phyloP scores from a whole-genome alignment of 2,113 vertebrate species.

The Lophochroa leadbeateri region DNA sequence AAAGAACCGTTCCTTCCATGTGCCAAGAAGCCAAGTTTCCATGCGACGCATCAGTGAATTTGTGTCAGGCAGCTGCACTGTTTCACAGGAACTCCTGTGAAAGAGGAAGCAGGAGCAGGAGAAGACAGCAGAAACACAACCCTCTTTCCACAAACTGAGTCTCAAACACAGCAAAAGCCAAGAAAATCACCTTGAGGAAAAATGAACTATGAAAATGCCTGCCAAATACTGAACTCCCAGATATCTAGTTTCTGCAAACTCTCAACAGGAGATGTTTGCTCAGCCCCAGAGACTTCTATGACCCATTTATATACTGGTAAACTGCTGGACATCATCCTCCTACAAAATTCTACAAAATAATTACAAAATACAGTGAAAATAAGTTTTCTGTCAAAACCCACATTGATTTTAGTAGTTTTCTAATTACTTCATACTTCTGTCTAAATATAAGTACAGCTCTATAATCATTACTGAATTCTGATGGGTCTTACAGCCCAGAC shows the following conservation, averaged over 20 bases:
- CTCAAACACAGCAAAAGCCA: background rate
- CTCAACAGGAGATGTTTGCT: background rate
- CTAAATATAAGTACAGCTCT: background rate
- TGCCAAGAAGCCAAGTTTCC: conserved; percentile 36
- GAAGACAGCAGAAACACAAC: background rate
- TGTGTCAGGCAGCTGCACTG: background rate
- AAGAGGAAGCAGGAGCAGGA: background rate
- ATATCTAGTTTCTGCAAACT: background rate
- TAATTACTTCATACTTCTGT: background rate
- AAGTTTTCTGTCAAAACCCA: background rate
- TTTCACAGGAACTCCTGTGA: conserved; percentile 4
- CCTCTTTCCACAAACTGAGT: background rate
- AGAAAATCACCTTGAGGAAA: background rate
- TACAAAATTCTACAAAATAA: background rate
- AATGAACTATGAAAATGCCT: background rate
- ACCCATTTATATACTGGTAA: background rate
- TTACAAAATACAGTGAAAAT: background rate
- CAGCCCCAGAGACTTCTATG: background rate
- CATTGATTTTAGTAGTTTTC: background rate
- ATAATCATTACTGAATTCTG: background rate
- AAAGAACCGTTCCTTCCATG: background rate
- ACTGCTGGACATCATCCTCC: background rate
- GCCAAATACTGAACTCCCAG: background rate
- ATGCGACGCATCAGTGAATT: accelerated
- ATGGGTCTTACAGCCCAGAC: background rate